phyloP scores from a whole-genome alignment of 1,140 invertebrate species.

The Drosophila pruinosa region DNA sequence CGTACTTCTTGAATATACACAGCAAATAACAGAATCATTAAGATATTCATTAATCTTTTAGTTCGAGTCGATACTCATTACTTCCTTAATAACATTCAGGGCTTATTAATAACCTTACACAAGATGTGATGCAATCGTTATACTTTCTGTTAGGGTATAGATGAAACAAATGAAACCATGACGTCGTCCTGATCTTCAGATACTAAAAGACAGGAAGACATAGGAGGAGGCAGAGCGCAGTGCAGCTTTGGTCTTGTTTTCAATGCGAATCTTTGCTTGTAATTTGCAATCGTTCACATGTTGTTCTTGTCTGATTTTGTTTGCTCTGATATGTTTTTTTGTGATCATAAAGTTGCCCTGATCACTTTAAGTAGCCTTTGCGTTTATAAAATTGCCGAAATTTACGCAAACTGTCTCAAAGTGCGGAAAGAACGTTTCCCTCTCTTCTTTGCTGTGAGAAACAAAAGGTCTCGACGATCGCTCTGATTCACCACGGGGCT shows the following conservation, averaged over 20 bases:
- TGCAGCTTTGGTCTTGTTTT: constrained; percentile 15
- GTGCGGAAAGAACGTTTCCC: constrained; percentile 15
- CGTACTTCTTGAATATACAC: too few species aligned
- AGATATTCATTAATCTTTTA: neutral
- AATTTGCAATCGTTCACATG: constrained; percentile 79
- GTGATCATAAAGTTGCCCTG: constrained; percentile 68
- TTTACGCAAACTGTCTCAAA: constrained; percentile 52
- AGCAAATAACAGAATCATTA: too few species aligned
- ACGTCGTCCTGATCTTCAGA: constrained; percentile 56
- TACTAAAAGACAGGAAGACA: constrained; percentile 32
- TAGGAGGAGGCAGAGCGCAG: neutral
- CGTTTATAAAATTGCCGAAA: constrained; percentile 62
- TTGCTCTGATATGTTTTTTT: constrained; percentile 62
- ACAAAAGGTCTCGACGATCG: constrained; percentile 46
- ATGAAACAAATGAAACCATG: constrained; percentile 6
- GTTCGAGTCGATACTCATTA: too few species aligned
- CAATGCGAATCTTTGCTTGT: constrained; percentile 47
- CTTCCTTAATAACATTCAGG: too few species aligned
- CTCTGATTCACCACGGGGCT: constrained; percentile 41
- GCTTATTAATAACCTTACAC: neutral
- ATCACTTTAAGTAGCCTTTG: constrained; percentile 52
- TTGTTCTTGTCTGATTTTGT: constrained; percentile 78
- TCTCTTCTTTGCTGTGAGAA: constrained; percentile 52
- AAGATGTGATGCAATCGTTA: neutral
- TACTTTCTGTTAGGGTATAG: neutral